These are phyloP conservation scores for Carterocephalus palaemon DNA, from an alignment of 2,888 invertebrate genomes.

Conservation along the genomic window DNA sequence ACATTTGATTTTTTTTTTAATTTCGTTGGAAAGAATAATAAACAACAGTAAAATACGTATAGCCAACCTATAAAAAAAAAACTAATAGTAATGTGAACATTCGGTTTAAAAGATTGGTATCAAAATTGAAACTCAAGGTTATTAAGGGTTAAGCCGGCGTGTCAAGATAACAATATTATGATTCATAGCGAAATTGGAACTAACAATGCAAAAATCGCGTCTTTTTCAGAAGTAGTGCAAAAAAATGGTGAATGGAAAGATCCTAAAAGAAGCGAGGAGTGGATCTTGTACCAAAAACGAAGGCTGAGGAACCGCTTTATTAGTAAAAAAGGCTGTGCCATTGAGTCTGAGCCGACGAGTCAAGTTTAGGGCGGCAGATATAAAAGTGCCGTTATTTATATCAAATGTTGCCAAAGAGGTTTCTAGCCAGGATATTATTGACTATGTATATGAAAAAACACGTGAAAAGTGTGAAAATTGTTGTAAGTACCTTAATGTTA, in stretches of 20 bases:
- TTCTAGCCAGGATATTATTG: not conserved
- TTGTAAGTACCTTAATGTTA: too few species aligned
- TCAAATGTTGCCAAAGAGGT: not conserved
- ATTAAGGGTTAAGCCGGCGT: too few species aligned
- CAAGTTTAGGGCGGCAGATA: not conserved
- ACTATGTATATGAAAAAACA: not conserved
- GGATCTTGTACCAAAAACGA: not conserved
- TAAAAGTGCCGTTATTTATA: not conserved
- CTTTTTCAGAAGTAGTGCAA: not conserved
- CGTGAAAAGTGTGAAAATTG: too few species aligned
- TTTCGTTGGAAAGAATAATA: slow-evolving; percentile 36
- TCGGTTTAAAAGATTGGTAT: slow-evolving; percentile 32
- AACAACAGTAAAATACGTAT: slow-evolving; percentile 36
- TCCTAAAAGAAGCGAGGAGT: not conserved
- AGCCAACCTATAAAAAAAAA: slow-evolving; percentile 35
- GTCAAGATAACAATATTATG: too few species aligned
- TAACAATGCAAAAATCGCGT: too few species aligned
- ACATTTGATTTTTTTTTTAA: slow-evolving; percentile 31
- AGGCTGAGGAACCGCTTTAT: not conserved
- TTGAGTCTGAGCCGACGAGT: too few species aligned
- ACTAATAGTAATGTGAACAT: slow-evolving; percentile 35
- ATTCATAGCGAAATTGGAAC: too few species aligned
- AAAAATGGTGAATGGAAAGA: slow-evolving; percentile 8
- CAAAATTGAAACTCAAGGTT: slow-evolving; percentile 35
- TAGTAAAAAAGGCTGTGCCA: not conserved